Percentiles rank a stretch among this genome's conserved stretches.
Conservation (phyloP, 1,140 invertebrate species). For the Pseudachorutes palmiensis region DNA sequence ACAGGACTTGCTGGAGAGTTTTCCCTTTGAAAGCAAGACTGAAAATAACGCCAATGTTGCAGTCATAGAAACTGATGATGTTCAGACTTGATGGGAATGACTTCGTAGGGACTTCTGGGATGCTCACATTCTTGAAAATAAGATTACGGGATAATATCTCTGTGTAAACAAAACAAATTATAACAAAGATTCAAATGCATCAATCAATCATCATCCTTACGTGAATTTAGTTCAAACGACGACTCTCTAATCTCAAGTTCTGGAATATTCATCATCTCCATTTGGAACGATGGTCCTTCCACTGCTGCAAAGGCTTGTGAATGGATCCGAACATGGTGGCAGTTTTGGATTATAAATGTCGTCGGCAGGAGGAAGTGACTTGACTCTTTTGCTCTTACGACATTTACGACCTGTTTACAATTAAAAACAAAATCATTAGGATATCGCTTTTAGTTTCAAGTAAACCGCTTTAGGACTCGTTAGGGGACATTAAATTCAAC, state of each 20-base stretch:
- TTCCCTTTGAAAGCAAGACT: constrained; percentile 57
- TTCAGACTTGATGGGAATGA: constrained; percentile 57
- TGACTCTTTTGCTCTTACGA: background rate
- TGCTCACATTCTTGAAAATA: constrained; percentile 11
- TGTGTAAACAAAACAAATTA: background rate
- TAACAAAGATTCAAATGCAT: background rate
- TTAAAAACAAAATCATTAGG: background rate
- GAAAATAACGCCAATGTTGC: constrained; percentile 49
- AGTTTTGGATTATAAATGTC: background rate
- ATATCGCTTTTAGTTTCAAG: too few relatives aligned
- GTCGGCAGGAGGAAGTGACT: background rate
- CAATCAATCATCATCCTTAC: background rate
- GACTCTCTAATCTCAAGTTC: background rate
- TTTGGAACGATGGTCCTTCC: background rate
- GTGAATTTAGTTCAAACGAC: background rate
- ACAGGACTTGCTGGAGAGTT: constrained; percentile 52
- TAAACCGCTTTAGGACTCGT: too few relatives aligned
- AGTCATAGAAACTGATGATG: constrained; percentile 52
- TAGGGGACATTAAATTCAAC: too few relatives aligned
- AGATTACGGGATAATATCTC: background rate
- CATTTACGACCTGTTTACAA: constrained; percentile 11
- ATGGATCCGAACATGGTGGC: background rate
- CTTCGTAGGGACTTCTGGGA: constrained; percentile 18
- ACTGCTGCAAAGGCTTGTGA: background rate
- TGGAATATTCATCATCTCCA: background rate